Evolutionary conservation across 1,140 invertebrate species (phyloP), one percentile per base, ranked within the genome.

Genomic region (Thereuonema tuberculata): DNA sequence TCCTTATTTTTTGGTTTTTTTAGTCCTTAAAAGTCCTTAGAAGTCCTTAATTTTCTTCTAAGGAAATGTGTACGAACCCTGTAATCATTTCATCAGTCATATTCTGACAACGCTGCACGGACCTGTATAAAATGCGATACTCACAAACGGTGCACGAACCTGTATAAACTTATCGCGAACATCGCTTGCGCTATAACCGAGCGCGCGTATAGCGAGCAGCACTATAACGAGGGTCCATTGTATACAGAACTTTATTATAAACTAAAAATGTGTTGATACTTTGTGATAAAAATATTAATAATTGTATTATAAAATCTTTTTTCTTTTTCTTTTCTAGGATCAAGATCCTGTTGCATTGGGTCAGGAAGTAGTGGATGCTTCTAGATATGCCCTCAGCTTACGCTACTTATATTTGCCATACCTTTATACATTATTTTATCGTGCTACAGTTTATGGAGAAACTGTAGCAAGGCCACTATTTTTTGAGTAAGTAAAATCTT

Each of bases 261-360:
- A 3, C 26, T 12, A 55, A 28, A 5, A 25, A 24, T 55, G 24
- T 24, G 27, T 14, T 26, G 14, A 9, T 5, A 17, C 9, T 21
- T 25, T 55, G 5, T 50, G 5, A 17, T 50, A 37, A 37, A 37
- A 37, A 37, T 14, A 50, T 5, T 5, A 17, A 50, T 21, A 9
- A 50, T 24, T 50, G 9, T 14, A 50, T 9, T 20, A 50, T 20
- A 14, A 14, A 5, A 20, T 14, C 21, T 50, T 17, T 9, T 50
- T 24, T 50, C 9, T 17, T 20, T 24, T 50, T 50, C 23, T 50
- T 12, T 25, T 28, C 3, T 67, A 89, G 84, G 82, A 83, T 46
- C 86, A 89, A 78, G 86, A 89, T 78, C 86, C 86, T 24, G 84
- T 81, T 1, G 79, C 81, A 20, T 69, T 87, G 65, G 86, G 86